A percentile compares a stretch with the other conserved stretches of the same genome.
Conservation (phyloP, 2,797 vertebrate species). For the Lycodopsis pacificus region DNA sequence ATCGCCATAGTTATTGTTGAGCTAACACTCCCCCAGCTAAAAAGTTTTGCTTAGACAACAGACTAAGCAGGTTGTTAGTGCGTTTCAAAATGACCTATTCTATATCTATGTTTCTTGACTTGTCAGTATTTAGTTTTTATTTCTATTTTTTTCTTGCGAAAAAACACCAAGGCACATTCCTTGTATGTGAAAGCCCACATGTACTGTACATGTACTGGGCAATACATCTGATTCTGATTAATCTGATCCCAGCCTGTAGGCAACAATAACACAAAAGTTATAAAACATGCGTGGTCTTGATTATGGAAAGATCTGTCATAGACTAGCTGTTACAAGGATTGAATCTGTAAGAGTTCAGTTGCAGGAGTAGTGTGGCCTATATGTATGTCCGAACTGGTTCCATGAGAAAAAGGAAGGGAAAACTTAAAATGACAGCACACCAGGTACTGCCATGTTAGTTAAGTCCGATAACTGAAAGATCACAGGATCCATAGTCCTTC, state of each 20-base stretch:
- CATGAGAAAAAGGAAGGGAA: not conserved
- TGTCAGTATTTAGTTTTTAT: not conserved
- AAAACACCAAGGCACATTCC: not conserved
- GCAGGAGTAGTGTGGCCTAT: not conserved
- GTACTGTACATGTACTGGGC: not conserved
- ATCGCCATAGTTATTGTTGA: not conserved
- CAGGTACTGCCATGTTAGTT: not conserved
- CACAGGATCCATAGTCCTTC: not conserved
- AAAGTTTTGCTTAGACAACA: not conserved
- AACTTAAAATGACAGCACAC: not conserved
- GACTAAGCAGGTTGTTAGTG: not conserved
- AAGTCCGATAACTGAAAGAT: not conserved
- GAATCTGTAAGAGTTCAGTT: not conserved
- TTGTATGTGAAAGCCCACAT: not conserved
- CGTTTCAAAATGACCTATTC: not conserved
- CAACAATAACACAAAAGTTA: not conserved
- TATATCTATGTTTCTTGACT: not conserved
- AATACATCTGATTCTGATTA: not conserved
- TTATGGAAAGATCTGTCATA: not conserved
- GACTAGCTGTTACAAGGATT: not conserved
- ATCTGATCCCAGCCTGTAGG: not conserved
- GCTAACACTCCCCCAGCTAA: not conserved
- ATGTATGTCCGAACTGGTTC: not conserved
- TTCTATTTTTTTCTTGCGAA: not conserved
- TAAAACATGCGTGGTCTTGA: not conserved